phyloP scores from a whole-genome alignment of 2,888 invertebrate genomes.

The Tachina fera region DNA sequence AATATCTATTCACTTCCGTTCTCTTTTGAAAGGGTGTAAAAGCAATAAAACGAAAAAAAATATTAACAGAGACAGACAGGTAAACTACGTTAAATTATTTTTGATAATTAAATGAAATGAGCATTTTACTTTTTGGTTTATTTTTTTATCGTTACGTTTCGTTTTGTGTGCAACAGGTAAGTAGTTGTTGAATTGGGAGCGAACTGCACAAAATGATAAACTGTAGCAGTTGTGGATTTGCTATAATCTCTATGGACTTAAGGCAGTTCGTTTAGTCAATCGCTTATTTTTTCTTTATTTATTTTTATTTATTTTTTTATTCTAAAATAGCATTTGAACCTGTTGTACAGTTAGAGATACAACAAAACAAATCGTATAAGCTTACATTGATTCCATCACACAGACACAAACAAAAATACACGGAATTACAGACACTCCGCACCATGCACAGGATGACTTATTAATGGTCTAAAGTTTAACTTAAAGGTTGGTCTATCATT shows the following conservation, averaged over 20 bases:
- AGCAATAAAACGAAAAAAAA: slow-evolving; percentile 18
- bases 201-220: slow-evolving; percentile 63
- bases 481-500: slow-evolving; percentile 64
- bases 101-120: slow-evolving; percentile 73
- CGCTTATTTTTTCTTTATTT: slow-evolving; percentile 5
- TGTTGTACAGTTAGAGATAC: slow-evolving; percentile 66
- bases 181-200: slow-evolving; percentile 58
- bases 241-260: slow-evolving; percentile 61
- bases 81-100: slow-evolving; percentile 67
- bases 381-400: slow-evolving; percentile 39
- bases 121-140: slow-evolving; percentile 56
- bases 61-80: slow-evolving; percentile 16
- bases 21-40: slow-evolving; percentile 38
- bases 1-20: background rate
- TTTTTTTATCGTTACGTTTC: slow-evolving; percentile 28
- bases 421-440: background rate
- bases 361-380: slow-evolving; percentile 46
- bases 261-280: slow-evolving; percentile 38
- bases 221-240: slow-evolving; percentile 64
- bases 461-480: slow-evolving; percentile 68
- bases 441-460: slow-evolving; percentile 58
- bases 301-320: slow-evolving; percentile 20
- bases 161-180: slow-evolving; percentile 34
- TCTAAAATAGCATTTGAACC: slow-evolving; percentile 60
- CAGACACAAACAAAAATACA: background rate